Evolutionary conservation across 2,113 vertebrate species (phyloP).

Genomic region (Amia ocellicauda): DNA sequence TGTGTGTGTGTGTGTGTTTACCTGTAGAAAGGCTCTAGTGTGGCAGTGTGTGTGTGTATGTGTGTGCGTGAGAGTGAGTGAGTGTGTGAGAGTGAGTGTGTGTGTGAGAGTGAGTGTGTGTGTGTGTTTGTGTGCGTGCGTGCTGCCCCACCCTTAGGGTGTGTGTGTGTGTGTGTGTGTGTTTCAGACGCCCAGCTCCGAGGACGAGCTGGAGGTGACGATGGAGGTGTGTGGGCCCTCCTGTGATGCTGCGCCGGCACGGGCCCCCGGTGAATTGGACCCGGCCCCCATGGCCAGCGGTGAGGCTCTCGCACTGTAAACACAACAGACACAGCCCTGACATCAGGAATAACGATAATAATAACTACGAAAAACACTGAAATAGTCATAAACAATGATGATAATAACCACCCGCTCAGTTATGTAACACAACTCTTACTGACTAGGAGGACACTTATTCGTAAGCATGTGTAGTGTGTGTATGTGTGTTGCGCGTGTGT

Average conservation of each 20-base stretch:
- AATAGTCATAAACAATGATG: too few relatives aligned
- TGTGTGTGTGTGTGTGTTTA: too few relatives aligned
- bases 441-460: too few relatives aligned
- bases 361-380: background rate
- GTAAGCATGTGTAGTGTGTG: too few relatives aligned
- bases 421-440: too few relatives aligned
- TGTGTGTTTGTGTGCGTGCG: too few relatives aligned
- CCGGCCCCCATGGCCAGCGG: background rate
- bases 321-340: background rate
- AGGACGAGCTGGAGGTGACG: slow-evolving; percentile 35
- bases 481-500: too few relatives aligned
- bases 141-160: too few relatives aligned
- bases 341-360: too few relatives aligned
- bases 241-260: background rate
- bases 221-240: slow-evolving; percentile 33
- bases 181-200: slow-evolving; percentile 35
- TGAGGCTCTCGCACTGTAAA: background rate
- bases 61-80: background rate
- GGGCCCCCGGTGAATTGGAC: background rate
- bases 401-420: too few relatives aligned
- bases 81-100: background rate
- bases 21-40: too few relatives aligned
- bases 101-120: background rate
- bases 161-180: background rate
- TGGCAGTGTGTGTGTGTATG: too few relatives aligned